Evolutionary conservation across 2,113 vertebrate species (phyloP), one percentile per base, ranked within the genome.

Genomic region (Scomber scombrus): DNA sequence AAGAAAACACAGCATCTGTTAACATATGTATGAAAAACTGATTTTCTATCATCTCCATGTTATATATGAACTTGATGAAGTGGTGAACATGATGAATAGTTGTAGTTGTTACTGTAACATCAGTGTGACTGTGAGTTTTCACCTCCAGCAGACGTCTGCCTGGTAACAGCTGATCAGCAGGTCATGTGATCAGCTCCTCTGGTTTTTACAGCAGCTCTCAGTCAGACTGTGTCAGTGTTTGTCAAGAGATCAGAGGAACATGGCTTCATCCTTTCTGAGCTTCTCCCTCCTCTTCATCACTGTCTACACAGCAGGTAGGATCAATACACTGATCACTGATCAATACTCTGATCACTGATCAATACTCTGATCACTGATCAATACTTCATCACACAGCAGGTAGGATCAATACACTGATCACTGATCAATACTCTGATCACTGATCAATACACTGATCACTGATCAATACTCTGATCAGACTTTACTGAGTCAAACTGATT

Each of bases 81-180:
- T 26, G 3, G 23, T 26, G 2, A 26, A 26, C 23, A 26, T 26
- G 23, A 26, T 26, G 23, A 26, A 26, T 26, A 26, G 23, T 26
- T 26, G 23, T 26, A 26, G 23, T 26, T 26, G 23, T 26, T 26
- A 26, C 23, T 26, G 23, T 26, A 26, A 26, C 23, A 26, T 26
- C 23, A 26, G 23, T 26, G 23, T 26, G 23, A 26, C 23, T 26
- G 23, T 26, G 23, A 26, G 23, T 26, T 26, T 26, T 26, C 23
- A 26, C 23, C 23, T 26, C 23, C 23, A 26, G 23, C 23, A 26
- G 23, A 26, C 1, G 43, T 82, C 78, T 88, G 56, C 83, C 85
- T 51, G 67, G 78, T 9, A 88, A 90, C 88, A 71, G 72, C 2
- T 86, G 88, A 90, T 0, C 23, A 26, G 31, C 10, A 26, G 70